Evolutionary conservation across 2,113 vertebrate genomes (phyloP), one percentile per base, ranked within the genome.

Genomic region (Saccopteryx leptura): DNA sequence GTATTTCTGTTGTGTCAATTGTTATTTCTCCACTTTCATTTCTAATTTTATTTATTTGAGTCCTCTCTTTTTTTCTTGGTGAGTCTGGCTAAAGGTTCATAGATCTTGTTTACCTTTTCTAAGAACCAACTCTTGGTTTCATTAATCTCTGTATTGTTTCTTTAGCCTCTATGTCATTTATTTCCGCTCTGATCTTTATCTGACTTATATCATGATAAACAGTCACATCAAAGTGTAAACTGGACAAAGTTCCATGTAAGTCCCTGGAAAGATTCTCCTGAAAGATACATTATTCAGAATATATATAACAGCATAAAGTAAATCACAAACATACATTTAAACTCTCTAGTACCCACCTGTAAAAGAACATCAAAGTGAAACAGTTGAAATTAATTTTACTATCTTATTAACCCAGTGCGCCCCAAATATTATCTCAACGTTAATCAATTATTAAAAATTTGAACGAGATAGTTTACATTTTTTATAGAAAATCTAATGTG

Each of bases 151-250:
- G 39, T 39, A 39, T 39, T 39, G 39, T 39, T 39, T 39, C 39
- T 39, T 39, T 39, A 39, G 39, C 39, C 39, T 39, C 39, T 39
- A 39, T 39, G 39, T 39, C 39, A 39, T 39, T 39, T 39, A 39
- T 39, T 39, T 39, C 39, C 39, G 39, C 39, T 39, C 39, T 39
- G 39, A 39, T 39, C 39, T 39, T 39, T 39, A 39, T 39, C 61
- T 63, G 54, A 96, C 65, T 9, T 74, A 66, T 85, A 94, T 88
- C 39, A 90, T 86, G 88, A 63, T 66, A 94, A 79, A 96, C 1
- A 63, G 31, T 79, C 19, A 91, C 4, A 48, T 75, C 33, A 74
- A 93, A 91, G 24, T 79, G 0, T 74, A 78, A 84, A 26, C 52
- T 68, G 31, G 46, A 81, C n/a, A 50, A 68, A 52, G 60, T 13